These are phyloP conservation scores for Tiliqua scincoides DNA, from an alignment of 2,113 vertebrate genomes.

Conservation along the genomic window DNA sequence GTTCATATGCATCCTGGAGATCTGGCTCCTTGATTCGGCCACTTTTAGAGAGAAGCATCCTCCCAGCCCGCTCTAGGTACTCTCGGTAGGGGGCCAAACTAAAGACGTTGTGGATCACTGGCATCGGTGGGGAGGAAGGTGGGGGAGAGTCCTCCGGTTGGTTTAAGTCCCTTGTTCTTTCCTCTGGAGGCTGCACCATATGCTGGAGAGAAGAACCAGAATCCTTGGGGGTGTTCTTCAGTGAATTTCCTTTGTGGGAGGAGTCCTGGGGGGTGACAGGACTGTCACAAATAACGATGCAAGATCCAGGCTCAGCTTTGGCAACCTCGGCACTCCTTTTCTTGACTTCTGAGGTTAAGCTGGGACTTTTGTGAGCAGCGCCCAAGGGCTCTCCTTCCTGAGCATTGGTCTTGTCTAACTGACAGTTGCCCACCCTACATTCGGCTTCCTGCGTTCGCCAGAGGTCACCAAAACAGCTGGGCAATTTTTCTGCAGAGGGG, in stretches of 20 bases:
- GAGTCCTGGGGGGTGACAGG: rapidly evolving
- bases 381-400: neutral
- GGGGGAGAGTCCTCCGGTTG: neutral
- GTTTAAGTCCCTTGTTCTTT: neutral
- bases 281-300: constrained; percentile 61
- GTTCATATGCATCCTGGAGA: rapidly evolving
- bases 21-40: neutral
- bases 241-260: neutral
- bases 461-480: rapidly evolving
- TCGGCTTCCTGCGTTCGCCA: rapidly evolving
- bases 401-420: neutral
- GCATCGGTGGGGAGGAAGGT: constrained; percentile 86
- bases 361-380: neutral
- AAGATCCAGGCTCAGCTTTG: neutral
- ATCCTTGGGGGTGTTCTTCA: neutral
- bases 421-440: neutral
- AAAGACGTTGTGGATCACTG: constrained; percentile 92
- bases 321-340: neutral
- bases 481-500: neutral
- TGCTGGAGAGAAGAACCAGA: rapidly evolving
- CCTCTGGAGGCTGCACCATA: rapidly evolving
- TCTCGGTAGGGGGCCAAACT: constrained; percentile 89
- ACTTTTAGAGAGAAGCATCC: constrained; percentile 18
- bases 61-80: constrained; percentile 71
- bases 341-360: constrained; percentile 7